phyloP scores from a whole-genome alignment of 37 sponge, comb jelly and placozoan genomes.

The Lycopodina hypogea region DNA sequence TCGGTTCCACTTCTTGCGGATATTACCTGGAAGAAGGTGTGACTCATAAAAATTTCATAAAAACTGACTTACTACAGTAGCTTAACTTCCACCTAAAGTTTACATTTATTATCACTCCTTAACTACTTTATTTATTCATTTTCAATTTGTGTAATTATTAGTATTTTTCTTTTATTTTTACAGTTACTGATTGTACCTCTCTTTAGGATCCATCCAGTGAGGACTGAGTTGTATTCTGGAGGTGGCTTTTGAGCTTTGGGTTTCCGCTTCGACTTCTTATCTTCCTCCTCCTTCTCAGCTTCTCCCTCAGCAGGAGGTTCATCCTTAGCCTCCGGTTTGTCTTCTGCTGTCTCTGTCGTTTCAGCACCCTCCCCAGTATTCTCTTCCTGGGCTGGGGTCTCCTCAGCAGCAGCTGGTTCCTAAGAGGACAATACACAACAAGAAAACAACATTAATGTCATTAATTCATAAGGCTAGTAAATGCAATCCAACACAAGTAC shows the following conservation, averaged over 20 bases:
- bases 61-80: no score
- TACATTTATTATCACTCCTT: neutral
- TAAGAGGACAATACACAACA: no score
- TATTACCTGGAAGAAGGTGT: neutral
- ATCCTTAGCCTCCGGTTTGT: constrained; percentile 3
- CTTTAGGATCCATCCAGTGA: constrained; percentile 24
- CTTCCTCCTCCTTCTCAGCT: constrained; percentile 9
- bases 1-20: constrained; percentile 44
- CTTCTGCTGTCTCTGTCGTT: constrained; percentile 13
- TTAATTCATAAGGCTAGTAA: no score
- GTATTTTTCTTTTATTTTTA: neutral
- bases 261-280: constrained; percentile 9
- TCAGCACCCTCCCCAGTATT: neutral
- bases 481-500: no score
- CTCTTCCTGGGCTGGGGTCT: constrained; percentile 9
- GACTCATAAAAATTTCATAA: no score
- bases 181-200: constrained; percentile 14
- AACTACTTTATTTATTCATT: no score
- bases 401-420: neutral
- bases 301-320: neutral
- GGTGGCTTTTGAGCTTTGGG: constrained; percentile 21
- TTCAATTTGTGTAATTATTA: neutral
- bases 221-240: constrained; percentile 23
- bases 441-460: no score
- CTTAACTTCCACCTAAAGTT: neutral